Percentiles rank a stretch among this genome's conserved stretches.
Conservation (phyloP, 1,140 invertebrate species). For the Lasioglossum baleicum region DNA sequence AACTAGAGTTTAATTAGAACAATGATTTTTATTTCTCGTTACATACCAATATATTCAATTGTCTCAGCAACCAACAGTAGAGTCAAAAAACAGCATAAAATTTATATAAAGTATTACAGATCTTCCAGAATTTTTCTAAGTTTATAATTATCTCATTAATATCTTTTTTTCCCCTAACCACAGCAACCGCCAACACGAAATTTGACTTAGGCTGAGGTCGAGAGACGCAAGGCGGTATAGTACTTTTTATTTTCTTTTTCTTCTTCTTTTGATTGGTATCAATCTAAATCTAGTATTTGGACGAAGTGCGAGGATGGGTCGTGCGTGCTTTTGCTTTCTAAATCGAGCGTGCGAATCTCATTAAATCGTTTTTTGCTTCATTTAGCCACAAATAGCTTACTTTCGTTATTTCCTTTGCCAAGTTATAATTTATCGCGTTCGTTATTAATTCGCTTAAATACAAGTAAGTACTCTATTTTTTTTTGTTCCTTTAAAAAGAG, state of each 20-base stretch:
- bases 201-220: conserved; percentile 46
- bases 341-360: conserved; percentile 62
- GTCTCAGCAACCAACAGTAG: conserved; percentile 60
- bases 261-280: conserved; percentile 71
- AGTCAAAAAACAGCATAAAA: conserved; percentile 56
- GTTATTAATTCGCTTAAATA: conserved; percentile 60
- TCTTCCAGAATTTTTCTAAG: conserved; percentile 70
- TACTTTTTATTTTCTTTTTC: conserved; percentile 43
- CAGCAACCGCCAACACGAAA: conserved; percentile 54
- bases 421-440: conserved; percentile 53
- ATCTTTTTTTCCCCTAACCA: conserved; percentile 61
- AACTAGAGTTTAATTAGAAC: conserved; percentile 66
- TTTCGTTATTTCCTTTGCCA: conserved; percentile 62
- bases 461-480: conserved; percentile 31
- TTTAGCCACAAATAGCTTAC: conserved; percentile 61
- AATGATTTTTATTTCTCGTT: conserved; percentile 52
- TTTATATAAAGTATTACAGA: conserved; percentile 68
- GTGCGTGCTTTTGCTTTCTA: conserved; percentile 71
- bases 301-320: conserved; percentile 75
- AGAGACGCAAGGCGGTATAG: conserved; percentile 50
- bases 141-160: conserved; percentile 61
- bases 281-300: conserved; percentile 75
- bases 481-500: conserved; percentile 11
- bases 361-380: conserved; percentile 59
- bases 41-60: conserved; percentile 62